Conservation (phyloP, 2,113 vertebrate genomes). For the Neoarius graeffei region DNA sequence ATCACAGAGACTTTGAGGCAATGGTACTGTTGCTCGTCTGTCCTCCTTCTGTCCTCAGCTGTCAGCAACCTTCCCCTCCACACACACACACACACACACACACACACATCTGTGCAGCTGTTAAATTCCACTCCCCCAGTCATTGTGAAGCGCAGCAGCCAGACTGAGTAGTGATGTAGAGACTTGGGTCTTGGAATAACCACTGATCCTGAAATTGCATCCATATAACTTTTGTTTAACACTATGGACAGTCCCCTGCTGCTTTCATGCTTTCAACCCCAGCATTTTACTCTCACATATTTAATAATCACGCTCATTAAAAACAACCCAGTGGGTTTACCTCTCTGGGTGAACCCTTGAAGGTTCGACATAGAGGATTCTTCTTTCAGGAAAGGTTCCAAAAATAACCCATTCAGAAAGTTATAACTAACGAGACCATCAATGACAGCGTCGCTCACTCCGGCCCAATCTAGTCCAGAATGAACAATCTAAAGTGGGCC, state of each 20-base stretch:
- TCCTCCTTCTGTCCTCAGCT: slow-evolving; percentile 42
- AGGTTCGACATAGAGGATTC: neutral
- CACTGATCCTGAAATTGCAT: neutral
- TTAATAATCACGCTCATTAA: neutral
- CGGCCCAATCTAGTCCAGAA: no score
- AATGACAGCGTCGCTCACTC: no score
- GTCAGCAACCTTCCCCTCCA: slow-evolving; percentile 9
- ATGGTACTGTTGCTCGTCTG: slow-evolving; percentile 35
- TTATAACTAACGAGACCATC: no score
- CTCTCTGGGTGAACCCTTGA: neutral
- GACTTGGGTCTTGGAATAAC: slow-evolving; percentile 23
- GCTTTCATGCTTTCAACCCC: slow-evolving; percentile 8
- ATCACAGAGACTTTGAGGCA: slow-evolving; percentile 40
- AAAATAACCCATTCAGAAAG: neutral
- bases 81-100: slow-evolving; percentile 1
- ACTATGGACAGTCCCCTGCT: neutral
- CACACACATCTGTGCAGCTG: slow-evolving; percentile 17
- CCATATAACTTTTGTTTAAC: slow-evolving; percentile 17
- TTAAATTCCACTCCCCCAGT: slow-evolving; percentile 9
- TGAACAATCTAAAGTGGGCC: no score
- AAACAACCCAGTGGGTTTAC: neutral
- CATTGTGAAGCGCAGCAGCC: slow-evolving; percentile 22
- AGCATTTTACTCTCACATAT: slow-evolving; percentile 15
- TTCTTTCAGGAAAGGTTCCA: neutral
- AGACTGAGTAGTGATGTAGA: slow-evolving; percentile 40